These are phyloP conservation scores for Epinephelus lanceolatus DNA, from an alignment of 2,113 vertebrate species.

Conservation along the genomic window DNA sequence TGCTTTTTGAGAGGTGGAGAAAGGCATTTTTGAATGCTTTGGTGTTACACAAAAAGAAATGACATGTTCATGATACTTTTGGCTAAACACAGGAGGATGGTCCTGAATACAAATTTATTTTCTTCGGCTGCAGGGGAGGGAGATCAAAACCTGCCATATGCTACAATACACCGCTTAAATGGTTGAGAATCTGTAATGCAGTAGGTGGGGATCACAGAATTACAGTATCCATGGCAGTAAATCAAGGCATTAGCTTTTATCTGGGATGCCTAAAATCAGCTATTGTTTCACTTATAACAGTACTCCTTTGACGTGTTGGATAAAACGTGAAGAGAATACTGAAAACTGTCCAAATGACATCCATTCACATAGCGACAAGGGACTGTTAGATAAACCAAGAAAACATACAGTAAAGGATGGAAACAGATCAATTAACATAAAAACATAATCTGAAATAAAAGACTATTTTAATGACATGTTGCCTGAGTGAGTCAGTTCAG, in stretches of 20 bases:
- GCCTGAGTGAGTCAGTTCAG: constrained; percentile 9
- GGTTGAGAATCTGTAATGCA: constrained; percentile 55
- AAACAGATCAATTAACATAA: constrained; percentile 17
- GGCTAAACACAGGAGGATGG: constrained; percentile 59
- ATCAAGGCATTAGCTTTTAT: constrained; percentile 59
- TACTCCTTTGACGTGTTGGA: constrained; percentile 18
- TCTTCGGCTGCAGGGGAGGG: constrained; percentile 49
- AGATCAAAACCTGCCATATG: constrained; percentile 72
- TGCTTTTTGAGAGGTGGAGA: constrained; percentile 46
- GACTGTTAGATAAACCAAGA: constrained; percentile 8
- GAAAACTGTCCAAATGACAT: constrained; percentile 23
- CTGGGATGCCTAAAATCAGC: constrained; percentile 20
- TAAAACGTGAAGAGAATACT: constrained; percentile 36
- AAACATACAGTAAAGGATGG: constrained; percentile 5
- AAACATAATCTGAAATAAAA: constrained; percentile 22
- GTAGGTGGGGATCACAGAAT: constrained; percentile 59
- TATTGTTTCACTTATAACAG: constrained; percentile 32
- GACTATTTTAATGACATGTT: constrained; percentile 31
- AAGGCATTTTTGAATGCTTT: constrained; percentile 59
- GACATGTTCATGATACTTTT: constrained; percentile 65
- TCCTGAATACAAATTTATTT: constrained; percentile 68
- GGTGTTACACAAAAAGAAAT: constrained; percentile 69
- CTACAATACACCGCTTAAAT: constrained; percentile 58
- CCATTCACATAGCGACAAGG: constrained; percentile 2
- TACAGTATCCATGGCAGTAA: constrained; percentile 37